These are phyloP conservation scores for Siniperca chuatsi DNA, from an alignment of 2,113 vertebrate genomes.

Conservation along the genomic window DNA sequence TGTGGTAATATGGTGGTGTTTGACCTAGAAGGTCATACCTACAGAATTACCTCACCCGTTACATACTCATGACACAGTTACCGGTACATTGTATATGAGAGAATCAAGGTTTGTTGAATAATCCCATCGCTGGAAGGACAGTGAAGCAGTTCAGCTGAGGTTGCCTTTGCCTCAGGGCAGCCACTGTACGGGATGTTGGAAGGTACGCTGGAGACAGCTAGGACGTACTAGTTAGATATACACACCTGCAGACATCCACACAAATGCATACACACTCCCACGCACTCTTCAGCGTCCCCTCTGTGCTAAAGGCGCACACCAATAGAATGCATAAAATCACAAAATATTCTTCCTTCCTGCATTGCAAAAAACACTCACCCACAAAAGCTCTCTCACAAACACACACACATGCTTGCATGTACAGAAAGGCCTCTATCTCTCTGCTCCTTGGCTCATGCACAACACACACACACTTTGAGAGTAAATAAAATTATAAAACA, in stretches of 20 bases:
- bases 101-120: constrained; percentile 41
- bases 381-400: constrained; percentile 21
- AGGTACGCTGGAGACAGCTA: constrained; percentile 21
- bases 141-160: constrained; percentile 19
- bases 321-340: constrained; percentile 61
- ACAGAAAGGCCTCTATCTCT: constrained; percentile 31
- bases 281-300: constrained; percentile 20
- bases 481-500: constrained; percentile 58
- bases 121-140: constrained; percentile 13
- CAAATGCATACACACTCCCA: constrained; percentile 25
- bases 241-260: constrained; percentile 37
- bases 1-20: neutral
- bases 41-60: neutral
- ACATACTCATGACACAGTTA: neutral
- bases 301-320: constrained; percentile 42
- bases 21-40: neutral
- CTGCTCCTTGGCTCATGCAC: constrained; percentile 21
- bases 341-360: constrained; percentile 35
- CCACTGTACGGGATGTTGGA: constrained; percentile 1
- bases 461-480: constrained; percentile 25
- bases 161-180: constrained; percentile 35
- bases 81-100: neutral
- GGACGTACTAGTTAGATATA: neutral
- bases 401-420: neutral
- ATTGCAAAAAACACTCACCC: constrained; percentile 43